Evolutionary conservation across 2,888 invertebrate genomes (phyloP).

Genomic region (Liodrosophila aerea): DNA sequence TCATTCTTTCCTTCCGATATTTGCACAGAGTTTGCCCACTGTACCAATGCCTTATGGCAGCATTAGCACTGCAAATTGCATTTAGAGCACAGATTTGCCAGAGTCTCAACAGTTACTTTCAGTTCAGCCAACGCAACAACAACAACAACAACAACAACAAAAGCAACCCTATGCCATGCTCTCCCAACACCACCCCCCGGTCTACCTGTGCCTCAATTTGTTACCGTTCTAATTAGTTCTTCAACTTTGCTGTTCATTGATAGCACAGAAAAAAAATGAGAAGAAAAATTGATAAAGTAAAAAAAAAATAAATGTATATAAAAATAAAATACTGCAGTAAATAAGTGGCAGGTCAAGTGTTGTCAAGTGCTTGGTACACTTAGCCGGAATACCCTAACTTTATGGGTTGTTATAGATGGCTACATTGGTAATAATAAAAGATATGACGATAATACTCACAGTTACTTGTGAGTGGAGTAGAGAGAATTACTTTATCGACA

Average conservation of each 20-base stretch:
- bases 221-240: conserved; percentile 62
- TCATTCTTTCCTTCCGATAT: not conserved
- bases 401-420: too few relatives aligned
- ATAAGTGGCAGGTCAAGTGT: not conserved
- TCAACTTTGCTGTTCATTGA: conserved; percentile 51
- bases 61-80: conserved; percentile 27
- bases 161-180: not conserved
- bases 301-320: not conserved
- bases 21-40: conserved; percentile 10
- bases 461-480: too few relatives aligned
- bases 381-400: too few relatives aligned
- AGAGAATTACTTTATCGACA: too few relatives aligned
- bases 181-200: not conserved
- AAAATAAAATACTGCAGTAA: not conserved
- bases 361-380: not conserved
- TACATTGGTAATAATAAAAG: too few relatives aligned
- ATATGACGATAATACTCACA: too few relatives aligned
- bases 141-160: not conserved
- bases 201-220: conserved; percentile 44
- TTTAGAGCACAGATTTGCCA: conserved; percentile 23
- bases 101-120: conserved; percentile 6
- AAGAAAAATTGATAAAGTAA: conserved; percentile 2
- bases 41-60: conserved; percentile 2
- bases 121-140: conserved; percentile 5
- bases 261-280: conserved; percentile 3